Percentiles rank a stretch among this genome's conserved stretches.
Evolutionary conservation across 2,888 invertebrate genomes (phyloP).

Genomic region (Branchellion lobata): DNA sequence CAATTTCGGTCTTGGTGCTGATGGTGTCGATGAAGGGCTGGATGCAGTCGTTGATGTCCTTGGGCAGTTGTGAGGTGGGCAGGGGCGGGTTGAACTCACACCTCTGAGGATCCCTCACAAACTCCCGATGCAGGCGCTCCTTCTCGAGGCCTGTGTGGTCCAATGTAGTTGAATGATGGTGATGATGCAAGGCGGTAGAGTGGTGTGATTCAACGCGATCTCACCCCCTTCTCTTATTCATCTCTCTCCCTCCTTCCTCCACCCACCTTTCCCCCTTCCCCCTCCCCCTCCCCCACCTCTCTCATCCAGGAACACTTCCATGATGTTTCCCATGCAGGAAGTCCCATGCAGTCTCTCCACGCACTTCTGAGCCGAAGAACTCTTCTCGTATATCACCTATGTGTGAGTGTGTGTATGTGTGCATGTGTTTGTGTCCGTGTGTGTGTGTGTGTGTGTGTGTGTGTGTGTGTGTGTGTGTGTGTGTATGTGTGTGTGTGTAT

Average conservation of each 20-base stretch:
- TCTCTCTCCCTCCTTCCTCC: not conserved
- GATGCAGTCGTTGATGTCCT: no score
- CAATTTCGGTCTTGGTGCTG: no score
- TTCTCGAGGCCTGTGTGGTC: not conserved
- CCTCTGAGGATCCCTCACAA: conserved; percentile 4
- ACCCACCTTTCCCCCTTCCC: not conserved
- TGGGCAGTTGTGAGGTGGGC: no score
- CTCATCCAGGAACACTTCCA: conserved; percentile 86
- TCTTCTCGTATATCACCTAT: conserved; percentile 82
- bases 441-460: no score
- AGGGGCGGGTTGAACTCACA: conserved; percentile 15
- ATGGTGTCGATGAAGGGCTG: no score
- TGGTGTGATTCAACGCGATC: not conserved
- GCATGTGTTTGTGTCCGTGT: not conserved
- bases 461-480: no score
- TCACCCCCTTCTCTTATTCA: not conserved
- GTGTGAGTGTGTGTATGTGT: not conserved
- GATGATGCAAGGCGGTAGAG: not conserved
- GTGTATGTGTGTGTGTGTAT: no score
- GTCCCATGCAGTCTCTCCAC: conserved; percentile 87
- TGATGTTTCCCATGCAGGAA: conserved; percentile 92
- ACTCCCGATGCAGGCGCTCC: conserved; percentile 11
- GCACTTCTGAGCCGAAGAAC: conserved; percentile 79
- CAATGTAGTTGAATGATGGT: not conserved
- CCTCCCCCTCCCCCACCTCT: conserved; percentile 67